A percentile compares a stretch with the other conserved stretches of the same genome.
phyloP scores from a whole-genome alignment of 2,797 vertebrate species.

The Enteromius trimaculatus region DNA sequence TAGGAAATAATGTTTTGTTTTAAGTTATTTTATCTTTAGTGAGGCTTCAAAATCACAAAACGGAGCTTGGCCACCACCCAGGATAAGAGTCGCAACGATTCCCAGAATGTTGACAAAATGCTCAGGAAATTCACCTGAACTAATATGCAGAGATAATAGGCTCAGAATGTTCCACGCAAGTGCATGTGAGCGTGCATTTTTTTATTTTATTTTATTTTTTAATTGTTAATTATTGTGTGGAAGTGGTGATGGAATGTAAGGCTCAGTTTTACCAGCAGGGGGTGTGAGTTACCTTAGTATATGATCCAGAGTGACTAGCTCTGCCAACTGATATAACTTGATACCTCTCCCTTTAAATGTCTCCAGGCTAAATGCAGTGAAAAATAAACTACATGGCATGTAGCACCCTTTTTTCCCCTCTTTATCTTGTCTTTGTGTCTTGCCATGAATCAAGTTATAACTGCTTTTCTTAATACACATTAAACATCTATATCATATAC shows the following conservation, averaged over 20 bases:
- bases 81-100: background rate
- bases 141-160: background rate
- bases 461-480: background rate
- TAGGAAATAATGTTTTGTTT: background rate
- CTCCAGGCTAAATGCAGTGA: background rate
- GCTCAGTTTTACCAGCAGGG: background rate
- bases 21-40: background rate
- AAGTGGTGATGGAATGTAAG: background rate
- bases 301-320: background rate
- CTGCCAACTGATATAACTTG: background rate
- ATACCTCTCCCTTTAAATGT: constrained; percentile 4
- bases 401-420: background rate
- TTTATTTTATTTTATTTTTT: background rate
- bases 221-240: background rate
- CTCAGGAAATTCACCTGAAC: background rate
- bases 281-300: background rate
- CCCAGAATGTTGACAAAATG: background rate
- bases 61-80: background rate
- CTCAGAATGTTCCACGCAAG: background rate
- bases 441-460: background rate
- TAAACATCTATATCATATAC: background rate
- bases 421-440: background rate
- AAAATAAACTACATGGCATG: constrained; percentile 15
- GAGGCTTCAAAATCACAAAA: background rate
- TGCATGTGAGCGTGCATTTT: background rate